Conservation (phyloP, 2,113 vertebrate genomes). For the Herpailurus yagouaroundi region DNA sequence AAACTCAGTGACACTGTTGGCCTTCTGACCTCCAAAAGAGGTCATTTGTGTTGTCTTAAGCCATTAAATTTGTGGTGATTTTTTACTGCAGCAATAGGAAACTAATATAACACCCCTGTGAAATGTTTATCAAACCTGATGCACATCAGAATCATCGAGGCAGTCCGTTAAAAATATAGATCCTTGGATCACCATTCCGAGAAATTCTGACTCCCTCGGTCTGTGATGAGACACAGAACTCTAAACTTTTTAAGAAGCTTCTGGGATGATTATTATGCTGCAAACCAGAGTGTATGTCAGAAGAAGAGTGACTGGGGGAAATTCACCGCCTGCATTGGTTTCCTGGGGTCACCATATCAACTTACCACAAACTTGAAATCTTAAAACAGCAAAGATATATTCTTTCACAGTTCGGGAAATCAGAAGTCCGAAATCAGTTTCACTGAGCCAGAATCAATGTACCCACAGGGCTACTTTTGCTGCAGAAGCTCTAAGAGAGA, state of each 20-base stretch:
- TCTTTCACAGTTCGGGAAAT: neutral
- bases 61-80: neutral
- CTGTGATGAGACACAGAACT: neutral
- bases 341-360: neutral
- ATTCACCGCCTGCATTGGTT: neutral
- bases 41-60: neutral
- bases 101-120: neutral
- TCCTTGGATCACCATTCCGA: neutral
- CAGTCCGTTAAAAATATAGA: neutral
- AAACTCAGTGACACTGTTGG: neutral
- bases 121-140: neutral
- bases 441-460: neutral
- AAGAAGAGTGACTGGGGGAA: neutral
- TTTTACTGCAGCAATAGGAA: neutral
- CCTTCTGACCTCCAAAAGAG: neutral
- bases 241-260: neutral
- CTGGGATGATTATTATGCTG: neutral
- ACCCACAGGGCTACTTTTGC: neutral
- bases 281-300: neutral
- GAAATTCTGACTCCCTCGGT: neutral
- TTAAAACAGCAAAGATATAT: neutral
- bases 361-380: neutral
- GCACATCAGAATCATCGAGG: neutral
- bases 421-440: neutral
- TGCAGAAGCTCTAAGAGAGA: fast-evolving